A percentile compares a stretch with the other conserved stretches of the same genome.
phyloP scores from a whole-genome alignment of 92 coral and sea anemone genomes.

The Phenganax stokvisi region DNA sequence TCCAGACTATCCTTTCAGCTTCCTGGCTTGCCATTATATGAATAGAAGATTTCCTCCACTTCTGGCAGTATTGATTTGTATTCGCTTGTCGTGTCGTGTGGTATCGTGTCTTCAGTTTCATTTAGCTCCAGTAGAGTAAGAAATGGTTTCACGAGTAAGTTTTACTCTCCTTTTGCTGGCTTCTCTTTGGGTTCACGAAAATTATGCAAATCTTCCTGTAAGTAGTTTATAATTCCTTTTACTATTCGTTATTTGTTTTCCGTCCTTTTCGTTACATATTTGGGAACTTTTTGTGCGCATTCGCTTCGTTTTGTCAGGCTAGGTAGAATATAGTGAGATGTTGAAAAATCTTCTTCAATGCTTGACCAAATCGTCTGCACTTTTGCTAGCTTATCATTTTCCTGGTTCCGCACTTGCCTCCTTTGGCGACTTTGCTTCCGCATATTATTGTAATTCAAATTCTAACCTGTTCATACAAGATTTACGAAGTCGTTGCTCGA shows the following conservation, averaged over 20 bases:
- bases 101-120: not conserved
- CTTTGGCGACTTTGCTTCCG: too few species aligned
- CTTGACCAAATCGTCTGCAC: too few species aligned
- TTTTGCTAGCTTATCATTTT: too few species aligned
- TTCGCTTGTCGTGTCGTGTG: not conserved
- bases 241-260: not conserved
- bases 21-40: not conserved
- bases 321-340: too few species aligned
- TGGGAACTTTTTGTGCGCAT: not conserved
- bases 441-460: too few species aligned
- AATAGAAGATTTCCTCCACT: not conserved
- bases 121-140: not conserved
- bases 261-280: not conserved
- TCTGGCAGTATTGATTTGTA: not conserved
- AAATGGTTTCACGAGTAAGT: not conserved
- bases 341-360: too few species aligned
- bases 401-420: too few species aligned
- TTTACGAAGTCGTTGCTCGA: too few species aligned
- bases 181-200: constrained; percentile 2
- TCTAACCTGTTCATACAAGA: too few species aligned
- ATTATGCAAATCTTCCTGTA: not conserved
- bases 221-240: not conserved
- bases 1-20: not conserved
- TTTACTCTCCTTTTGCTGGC: not conserved
- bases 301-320: not conserved